Conservation (phyloP, 2,113 vertebrate genomes). For the Pavo muticus region DNA sequence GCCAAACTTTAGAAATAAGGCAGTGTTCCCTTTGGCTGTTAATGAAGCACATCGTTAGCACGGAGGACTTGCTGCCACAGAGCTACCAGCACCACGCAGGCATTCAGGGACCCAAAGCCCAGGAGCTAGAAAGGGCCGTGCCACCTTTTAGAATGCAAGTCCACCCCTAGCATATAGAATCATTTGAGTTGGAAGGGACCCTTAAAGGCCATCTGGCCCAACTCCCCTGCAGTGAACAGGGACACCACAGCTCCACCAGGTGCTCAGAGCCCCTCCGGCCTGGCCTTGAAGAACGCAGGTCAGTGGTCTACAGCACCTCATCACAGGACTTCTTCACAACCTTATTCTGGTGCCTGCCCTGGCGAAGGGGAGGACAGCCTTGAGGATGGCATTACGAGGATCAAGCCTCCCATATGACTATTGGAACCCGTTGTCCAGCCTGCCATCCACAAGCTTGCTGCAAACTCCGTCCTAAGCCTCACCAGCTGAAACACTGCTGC, state of each 20-base stretch:
- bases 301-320: no score
- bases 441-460: background rate
- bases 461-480: background rate
- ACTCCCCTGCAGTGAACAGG: no score
- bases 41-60: background rate
- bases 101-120: background rate
- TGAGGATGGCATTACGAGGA: rapidly evolving
- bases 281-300: background rate
- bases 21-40: background rate
- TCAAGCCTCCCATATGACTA: background rate
- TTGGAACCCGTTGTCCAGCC: background rate
- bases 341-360: background rate
- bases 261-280: no score
- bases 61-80: background rate
- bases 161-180: no score
- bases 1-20: background rate
- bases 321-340: background rate
- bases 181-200: no score
- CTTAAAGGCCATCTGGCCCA: no score
- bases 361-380: rapidly evolving
- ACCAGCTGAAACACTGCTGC: rapidly evolving
- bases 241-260: no score
- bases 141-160: background rate
- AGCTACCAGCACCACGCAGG: background rate
- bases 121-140: background rate